Evolutionary conservation across 2,113 vertebrate species (phyloP).

Genomic region (Urocolius indicus): DNA sequence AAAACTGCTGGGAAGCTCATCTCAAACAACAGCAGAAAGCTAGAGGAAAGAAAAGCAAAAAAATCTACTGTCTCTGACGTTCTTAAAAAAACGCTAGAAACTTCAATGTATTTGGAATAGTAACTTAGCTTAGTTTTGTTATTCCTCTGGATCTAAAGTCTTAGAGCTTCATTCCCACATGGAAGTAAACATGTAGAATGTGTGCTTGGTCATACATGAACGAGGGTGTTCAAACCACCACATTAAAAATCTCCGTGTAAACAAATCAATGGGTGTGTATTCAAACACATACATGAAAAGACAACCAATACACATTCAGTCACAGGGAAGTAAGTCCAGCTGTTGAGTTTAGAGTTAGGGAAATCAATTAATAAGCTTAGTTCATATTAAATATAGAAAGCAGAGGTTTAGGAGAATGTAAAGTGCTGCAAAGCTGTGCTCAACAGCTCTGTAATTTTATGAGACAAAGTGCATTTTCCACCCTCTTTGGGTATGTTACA

Average conservation of each 20-base stretch:
- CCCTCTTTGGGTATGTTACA: background rate
- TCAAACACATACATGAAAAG: background rate
- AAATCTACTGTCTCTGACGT: background rate
- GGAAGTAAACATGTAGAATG: background rate
- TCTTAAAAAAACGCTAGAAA: background rate
- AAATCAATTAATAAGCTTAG: background rate
- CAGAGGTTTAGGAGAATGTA: background rate
- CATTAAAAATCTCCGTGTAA: background rate
- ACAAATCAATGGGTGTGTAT: background rate
- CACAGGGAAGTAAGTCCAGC: background rate
- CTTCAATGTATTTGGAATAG: background rate
- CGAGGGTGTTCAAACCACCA: rapidly evolving
- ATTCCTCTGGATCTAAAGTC: background rate
- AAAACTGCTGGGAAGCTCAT: background rate
- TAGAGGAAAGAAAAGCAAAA: background rate
- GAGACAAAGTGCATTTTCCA: background rate
- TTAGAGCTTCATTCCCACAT: background rate
- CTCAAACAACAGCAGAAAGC: background rate
- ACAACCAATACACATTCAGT: background rate
- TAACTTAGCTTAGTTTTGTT: background rate
- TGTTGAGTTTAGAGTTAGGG: background rate
- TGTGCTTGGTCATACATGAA: background rate
- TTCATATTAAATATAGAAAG: background rate
- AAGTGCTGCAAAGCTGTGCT: background rate
- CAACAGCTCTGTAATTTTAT: background rate